Evolutionary conservation across 30 jellyfish, hydroid and myxozoan genomes (phyloP), one percentile per base, ranked within the genome.

Genomic region (Clytia hemisphaerica): DNA sequence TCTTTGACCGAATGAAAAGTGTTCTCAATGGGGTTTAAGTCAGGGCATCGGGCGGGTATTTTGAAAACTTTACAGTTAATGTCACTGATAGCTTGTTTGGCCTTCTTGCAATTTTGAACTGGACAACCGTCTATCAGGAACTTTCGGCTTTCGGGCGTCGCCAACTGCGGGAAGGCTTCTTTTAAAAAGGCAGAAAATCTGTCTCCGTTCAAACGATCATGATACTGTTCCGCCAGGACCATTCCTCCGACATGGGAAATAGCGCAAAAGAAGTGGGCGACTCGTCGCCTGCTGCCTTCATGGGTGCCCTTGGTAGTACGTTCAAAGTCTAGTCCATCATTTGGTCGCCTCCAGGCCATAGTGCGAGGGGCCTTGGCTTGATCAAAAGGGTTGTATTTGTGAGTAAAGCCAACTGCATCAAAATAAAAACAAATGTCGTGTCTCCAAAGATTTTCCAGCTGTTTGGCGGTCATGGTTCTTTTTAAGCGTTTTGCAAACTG

Each of bases 321-420:
- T 6, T 58, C 22, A 29, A 18, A 58, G 24, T 35, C n/a, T 3
- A 72, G 69, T 3, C 84, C 84, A 21, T 72, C 84, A 10, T 31
- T 2, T 4, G 80, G 69, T 38, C 31, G 32, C 16, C 82, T 44
- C 79, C 83, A 72, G 12, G 81, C 81, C 71, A 57, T 72, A 9
- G 69, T 58, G 4, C 81, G 34, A 3, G 82, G 81, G 19, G 82
- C 84, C 79, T 32, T 4, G 4, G 84, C 67, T 42, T 72, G 81
- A 44, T 72, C 84, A 27, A n/a, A n/a, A n/a, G n/a, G n/a, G n/a
- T n/a, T n/a, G n/a, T n/a, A n/a, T n/a, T n/a, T n/a, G n/a, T n/a
- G n/a, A n/a, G n/a, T n/a, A n/a, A n/a, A n/a, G n/a, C n/a, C n/a
- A n/a, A n/a, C n/a, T n/a, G n/a, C n/a, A n/a, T n/a, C n/a, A n/a